These are phyloP conservation scores for Lanius ludovicianus DNA, from an alignment of 2,113 vertebrate species.

Conservation along the genomic window DNA sequence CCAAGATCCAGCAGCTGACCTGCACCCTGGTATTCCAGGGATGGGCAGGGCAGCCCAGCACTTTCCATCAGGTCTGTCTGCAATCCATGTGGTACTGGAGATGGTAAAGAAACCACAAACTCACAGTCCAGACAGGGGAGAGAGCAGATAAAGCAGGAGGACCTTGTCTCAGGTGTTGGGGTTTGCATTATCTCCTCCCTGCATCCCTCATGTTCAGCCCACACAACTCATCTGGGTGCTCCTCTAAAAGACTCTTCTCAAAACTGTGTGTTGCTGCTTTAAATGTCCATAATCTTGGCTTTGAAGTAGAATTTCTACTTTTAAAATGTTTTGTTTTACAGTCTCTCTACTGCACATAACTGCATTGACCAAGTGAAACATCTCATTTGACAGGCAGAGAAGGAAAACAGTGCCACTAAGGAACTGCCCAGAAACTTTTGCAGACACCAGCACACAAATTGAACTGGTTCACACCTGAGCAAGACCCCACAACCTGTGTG, in stretches of 20 bases:
- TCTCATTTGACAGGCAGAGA: neutral
- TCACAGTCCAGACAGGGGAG: neutral
- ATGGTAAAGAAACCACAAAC: neutral
- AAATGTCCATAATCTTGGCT: neutral
- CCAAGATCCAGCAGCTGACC: neutral
- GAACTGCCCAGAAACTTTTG: neutral
- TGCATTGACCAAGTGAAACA: neutral
- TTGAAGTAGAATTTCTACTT: neutral
- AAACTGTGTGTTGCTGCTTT: neutral
- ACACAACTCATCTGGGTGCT: neutral
- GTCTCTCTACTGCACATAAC: neutral
- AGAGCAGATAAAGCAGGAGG: neutral
- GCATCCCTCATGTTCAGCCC: neutral
- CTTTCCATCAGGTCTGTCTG: neutral
- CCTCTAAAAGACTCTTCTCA: neutral
- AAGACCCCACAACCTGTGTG: neutral
- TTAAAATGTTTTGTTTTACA: neutral
- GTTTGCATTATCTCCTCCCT: neutral
- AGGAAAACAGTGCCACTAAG: neutral
- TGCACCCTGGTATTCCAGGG: rapidly evolving
- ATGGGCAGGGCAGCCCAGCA: neutral
- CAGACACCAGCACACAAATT: neutral
- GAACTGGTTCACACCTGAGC: neutral
- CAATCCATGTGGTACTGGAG: neutral
- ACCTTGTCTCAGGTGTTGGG: neutral